Percentiles rank a stretch among this genome's conserved stretches.
These are phyloP conservation scores for Sinhomidia bicolor DNA, from an alignment of 2,888 invertebrate genomes.

Conservation along the genomic window DNA sequence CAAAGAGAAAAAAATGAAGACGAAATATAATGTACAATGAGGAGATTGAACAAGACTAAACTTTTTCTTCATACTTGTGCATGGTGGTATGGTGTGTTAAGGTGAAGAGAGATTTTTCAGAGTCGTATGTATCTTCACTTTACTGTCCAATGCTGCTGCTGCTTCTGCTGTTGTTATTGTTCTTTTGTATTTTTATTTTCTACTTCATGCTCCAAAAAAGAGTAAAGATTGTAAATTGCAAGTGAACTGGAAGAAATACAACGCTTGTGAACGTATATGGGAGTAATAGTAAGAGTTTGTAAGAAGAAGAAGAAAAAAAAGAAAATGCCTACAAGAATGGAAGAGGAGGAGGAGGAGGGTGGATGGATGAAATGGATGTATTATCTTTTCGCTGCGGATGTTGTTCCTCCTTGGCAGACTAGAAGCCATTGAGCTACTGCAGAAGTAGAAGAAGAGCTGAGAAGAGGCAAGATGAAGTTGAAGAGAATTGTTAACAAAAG, in stretches of 20 bases:
- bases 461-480: slow-evolving; percentile 33
- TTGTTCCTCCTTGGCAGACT: slow-evolving; percentile 47
- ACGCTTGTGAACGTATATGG: too few relatives aligned
- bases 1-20: not conserved
- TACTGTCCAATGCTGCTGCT: slow-evolving; percentile 19
- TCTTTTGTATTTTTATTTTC: not conserved
- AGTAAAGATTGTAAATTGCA: slow-evolving; percentile 64
- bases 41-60: slow-evolving; percentile 50
- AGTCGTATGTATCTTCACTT: slow-evolving; percentile 5
- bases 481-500: slow-evolving; percentile 52
- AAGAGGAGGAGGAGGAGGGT: too few relatives aligned
- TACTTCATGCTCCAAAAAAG: slow-evolving; percentile 38
- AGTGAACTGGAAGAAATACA: slow-evolving; percentile 64
- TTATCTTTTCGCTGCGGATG: slow-evolving; percentile 43
- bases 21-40: too few relatives aligned
- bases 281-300: not conserved
- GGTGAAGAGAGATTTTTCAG: slow-evolving; percentile 23
- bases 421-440: slow-evolving; percentile 49
- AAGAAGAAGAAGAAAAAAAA: too few relatives aligned
- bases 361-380: slow-evolving; percentile 18
- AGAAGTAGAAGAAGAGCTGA: slow-evolving; percentile 25
- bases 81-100: slow-evolving; percentile 1
- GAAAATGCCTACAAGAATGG: slow-evolving; percentile 1
- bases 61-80: slow-evolving; percentile 30
- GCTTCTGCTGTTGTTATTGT: not conserved